Conservation (phyloP, 2,888 invertebrate species). For the Lysandra coridon region DNA sequence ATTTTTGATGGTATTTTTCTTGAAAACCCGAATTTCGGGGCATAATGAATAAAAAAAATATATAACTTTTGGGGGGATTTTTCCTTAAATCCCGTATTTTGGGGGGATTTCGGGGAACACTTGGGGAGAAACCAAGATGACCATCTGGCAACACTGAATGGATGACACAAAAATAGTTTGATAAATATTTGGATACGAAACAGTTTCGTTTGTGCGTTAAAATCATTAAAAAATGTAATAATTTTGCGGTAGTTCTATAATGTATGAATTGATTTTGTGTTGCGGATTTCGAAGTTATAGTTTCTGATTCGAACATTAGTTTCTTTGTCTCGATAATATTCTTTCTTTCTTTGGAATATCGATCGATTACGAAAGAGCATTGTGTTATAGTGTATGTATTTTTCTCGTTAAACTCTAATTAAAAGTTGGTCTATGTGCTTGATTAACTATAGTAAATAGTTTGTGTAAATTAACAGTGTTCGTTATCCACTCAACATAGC, state of each 20-base stretch:
- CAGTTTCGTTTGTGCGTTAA: constrained; percentile 50
- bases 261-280: constrained; percentile 42
- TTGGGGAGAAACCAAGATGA: too few species aligned
- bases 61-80: too few species aligned
- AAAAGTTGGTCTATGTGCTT: constrained; percentile 18
- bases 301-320: constrained; percentile 42
- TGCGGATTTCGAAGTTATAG: constrained; percentile 33
- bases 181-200: constrained; percentile 60
- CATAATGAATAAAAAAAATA: too few species aligned
- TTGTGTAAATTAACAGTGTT: neutral
- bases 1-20: too few species aligned
- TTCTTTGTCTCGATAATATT: constrained; percentile 75
- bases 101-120: too few species aligned
- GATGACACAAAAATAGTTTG: constrained; percentile 65
- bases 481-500: neutral
- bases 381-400: constrained; percentile 29
- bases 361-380: constrained; percentile 75
- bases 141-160: constrained; percentile 42
- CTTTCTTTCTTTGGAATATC: constrained; percentile 66
- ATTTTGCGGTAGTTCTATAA: constrained; percentile 45
- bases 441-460: constrained; percentile 18
- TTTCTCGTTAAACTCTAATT: constrained; percentile 29
- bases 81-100: too few species aligned
- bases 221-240: constrained; percentile 47
- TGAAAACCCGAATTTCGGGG: too few species aligned